These are phyloP conservation scores for Fragum sueziense DNA, from an alignment of 2,888 invertebrate genomes.

Conservation along the genomic window DNA sequence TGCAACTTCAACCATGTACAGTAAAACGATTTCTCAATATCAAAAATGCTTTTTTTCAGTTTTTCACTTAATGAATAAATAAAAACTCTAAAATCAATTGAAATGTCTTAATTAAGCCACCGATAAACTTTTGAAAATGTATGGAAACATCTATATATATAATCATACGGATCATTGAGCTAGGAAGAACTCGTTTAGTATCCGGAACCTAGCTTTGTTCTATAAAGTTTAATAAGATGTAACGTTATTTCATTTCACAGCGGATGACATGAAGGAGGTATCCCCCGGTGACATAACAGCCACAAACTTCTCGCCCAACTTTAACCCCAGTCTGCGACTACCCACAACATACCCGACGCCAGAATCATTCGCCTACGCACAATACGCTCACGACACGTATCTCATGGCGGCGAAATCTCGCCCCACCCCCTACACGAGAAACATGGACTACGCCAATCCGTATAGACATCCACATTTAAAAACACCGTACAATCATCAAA, in stretches of 20 bases:
- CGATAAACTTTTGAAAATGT: no score
- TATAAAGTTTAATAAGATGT: no score
- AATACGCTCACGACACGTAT: slow-evolving; percentile 75
- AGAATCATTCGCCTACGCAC: slow-evolving; percentile 70
- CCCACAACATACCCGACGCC: slow-evolving; percentile 67
- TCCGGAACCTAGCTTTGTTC: no score
- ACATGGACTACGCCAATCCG: slow-evolving; percentile 74
- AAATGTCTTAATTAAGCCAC: no score
- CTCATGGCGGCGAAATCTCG: slow-evolving; percentile 71
- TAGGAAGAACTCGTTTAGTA: no score
- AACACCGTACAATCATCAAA: slow-evolving; percentile 72
- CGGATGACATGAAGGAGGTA: slow-evolving; percentile 55
- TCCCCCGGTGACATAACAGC: slow-evolving; percentile 52
- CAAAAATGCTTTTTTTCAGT: no score
- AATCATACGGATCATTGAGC: no score
- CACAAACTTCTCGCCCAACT: slow-evolving; percentile 58
- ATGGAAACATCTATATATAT: no score
- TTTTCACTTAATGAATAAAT: no score
- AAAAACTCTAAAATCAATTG: no score
- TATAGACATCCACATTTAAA: slow-evolving; percentile 77
- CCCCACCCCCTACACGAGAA: slow-evolving; percentile 76
- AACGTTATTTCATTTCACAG: slow-evolving; percentile 31
- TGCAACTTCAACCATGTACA: no score
- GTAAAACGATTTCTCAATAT: no score
- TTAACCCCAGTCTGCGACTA: slow-evolving; percentile 61